phyloP scores from a whole-genome alignment of 2,888 invertebrate species.

The Steinernema carpocapsae region DNA sequence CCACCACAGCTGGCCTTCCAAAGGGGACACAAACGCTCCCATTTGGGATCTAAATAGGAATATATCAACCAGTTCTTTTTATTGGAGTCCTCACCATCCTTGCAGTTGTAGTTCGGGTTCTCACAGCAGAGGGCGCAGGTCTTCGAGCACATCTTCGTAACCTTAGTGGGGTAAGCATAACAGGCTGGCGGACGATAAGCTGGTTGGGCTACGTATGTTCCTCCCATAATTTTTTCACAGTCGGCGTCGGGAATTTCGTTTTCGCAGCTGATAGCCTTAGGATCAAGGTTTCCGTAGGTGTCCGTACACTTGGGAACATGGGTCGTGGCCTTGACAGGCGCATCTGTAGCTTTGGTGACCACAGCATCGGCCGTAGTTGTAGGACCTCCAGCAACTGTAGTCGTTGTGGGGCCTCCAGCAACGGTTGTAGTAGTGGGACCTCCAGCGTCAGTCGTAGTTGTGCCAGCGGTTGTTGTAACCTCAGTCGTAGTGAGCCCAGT shows the following conservation, averaged over 20 bases:
- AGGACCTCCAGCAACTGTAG: too few relatives aligned
- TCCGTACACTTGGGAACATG: neutral
- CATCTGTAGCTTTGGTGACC: neutral
- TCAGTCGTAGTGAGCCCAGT: too few relatives aligned
- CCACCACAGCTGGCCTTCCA: neutral
- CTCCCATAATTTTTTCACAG: neutral
- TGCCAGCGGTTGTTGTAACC: too few relatives aligned
- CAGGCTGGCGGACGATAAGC: constrained; percentile 46
- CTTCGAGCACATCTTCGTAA: constrained; percentile 52
- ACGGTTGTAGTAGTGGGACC: too few relatives aligned
- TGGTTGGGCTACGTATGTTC: neutral
- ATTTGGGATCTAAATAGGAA: neutral
- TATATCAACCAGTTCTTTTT: neutral
- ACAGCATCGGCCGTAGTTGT: too few relatives aligned
- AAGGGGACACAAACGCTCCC: neutral
- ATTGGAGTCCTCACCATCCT: constrained; percentile 43
- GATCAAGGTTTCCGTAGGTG: neutral
- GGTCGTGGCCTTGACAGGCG: neutral
- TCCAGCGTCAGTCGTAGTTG: too few relatives aligned
- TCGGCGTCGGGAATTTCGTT: neutral
- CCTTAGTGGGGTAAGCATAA: constrained; percentile 53
- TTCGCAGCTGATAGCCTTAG: neutral
- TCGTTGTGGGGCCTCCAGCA: too few relatives aligned
- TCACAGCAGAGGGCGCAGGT: constrained; percentile 55
- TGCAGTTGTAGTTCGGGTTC: constrained; percentile 47